phyloP scores from a whole-genome alignment of 2,888 invertebrate genomes.

The Diadegma fenestrale region DNA sequence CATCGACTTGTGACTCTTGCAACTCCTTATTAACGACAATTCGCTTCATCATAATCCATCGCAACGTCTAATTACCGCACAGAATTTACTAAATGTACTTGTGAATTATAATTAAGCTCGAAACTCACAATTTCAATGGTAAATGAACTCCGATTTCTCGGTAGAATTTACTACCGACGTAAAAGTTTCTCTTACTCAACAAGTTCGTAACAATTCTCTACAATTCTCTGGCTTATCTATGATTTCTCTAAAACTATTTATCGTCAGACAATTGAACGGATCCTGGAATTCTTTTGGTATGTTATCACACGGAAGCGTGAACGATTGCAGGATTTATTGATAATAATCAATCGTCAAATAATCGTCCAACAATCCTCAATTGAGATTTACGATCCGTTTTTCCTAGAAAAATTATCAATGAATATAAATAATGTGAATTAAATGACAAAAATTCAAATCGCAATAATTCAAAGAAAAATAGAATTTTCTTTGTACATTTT shows the following conservation, averaged over 20 bases:
- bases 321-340: neutral
- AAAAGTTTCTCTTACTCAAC: neutral
- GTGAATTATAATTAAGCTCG: neutral
- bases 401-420: neutral
- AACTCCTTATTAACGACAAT: too few species aligned
- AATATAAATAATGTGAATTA: neutral
- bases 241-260: neutral
- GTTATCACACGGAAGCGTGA: neutral
- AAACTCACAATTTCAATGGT: neutral
- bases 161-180: neutral
- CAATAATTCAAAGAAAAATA: neutral
- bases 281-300: neutral
- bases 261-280: neutral
- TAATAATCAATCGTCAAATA: neutral
- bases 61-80: too few species aligned
- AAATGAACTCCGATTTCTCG: neutral
- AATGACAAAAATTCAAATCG: neutral
- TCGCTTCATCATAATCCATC: neutral
- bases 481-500: neutral
- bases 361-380: neutral
- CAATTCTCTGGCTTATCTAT: neutral
- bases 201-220: neutral
- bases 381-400: neutral
- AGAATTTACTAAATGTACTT: too few species aligned
- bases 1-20: too few species aligned